A percentile compares a stretch with the other conserved stretches of the same genome.
These are phyloP conservation scores for Crotalus helleri DNA, from an alignment of 2,113 vertebrate species.

Conservation along the genomic window DNA sequence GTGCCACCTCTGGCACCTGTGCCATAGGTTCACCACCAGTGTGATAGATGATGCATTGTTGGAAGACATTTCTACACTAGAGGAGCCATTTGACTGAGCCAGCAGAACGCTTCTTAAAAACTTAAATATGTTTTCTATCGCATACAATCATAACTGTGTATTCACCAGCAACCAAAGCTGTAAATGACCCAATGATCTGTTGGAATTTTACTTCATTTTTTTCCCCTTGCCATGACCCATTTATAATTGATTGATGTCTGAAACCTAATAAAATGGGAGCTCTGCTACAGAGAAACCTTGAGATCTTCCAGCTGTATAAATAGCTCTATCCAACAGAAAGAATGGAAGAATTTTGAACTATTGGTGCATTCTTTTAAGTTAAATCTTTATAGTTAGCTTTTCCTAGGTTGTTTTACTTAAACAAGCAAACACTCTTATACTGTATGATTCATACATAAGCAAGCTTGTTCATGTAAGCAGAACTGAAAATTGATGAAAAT, in stretches of 20 bases:
- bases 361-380: background rate
- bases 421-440: background rate
- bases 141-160: slow-evolving; percentile 29
- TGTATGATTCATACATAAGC: background rate
- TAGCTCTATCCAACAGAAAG: slow-evolving; percentile 16
- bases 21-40: too few species aligned
- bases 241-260: slow-evolving; percentile 54
- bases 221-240: slow-evolving; percentile 28
- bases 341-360: background rate
- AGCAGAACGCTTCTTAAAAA: background rate
- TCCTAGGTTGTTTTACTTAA: background rate
- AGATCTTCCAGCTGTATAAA: slow-evolving; percentile 59
- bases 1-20: too few species aligned
- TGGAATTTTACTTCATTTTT: slow-evolving; percentile 24
- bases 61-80: background rate
- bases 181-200: slow-evolving; percentile 14
- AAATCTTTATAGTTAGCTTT: background rate
- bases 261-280: slow-evolving; percentile 42
- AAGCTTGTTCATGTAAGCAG: background rate
- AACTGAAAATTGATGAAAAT: background rate
- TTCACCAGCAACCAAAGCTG: slow-evolving; percentile 23
- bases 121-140: background rate
- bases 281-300: slow-evolving; percentile 41
- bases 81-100: background rate
- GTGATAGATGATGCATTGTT: background rate